Conservation (phyloP, 2,113 vertebrate genomes). For the Prinia subflava region DNA sequence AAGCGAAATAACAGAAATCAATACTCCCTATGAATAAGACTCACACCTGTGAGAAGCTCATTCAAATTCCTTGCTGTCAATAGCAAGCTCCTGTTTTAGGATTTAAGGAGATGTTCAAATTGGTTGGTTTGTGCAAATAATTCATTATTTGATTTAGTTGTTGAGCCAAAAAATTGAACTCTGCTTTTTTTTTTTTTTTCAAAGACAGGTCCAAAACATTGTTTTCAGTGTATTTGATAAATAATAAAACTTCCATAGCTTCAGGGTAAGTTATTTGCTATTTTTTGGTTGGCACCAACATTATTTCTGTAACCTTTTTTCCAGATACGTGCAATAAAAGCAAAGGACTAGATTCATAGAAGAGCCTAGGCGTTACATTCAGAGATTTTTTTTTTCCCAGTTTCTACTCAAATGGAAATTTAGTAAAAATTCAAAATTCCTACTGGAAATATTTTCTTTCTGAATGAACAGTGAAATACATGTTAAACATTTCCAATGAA, state of each 20-base stretch:
- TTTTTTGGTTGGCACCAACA: not conserved
- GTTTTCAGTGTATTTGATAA: not conserved
- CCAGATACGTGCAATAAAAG: not conserved
- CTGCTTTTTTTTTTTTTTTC: not conserved
- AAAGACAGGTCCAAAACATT: not conserved
- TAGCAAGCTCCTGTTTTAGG: not conserved
- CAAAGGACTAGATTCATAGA: not conserved
- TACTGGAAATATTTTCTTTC: not conserved
- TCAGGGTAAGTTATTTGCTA: not conserved
- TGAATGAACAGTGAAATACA: not conserved
- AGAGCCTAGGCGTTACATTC: not conserved
- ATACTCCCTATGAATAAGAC: not conserved
- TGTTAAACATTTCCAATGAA: not conserved
- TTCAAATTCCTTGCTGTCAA: not conserved
- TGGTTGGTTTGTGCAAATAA: not conserved
- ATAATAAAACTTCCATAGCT: not conserved
- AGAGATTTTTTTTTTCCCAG: not conserved
- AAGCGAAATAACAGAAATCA: slow-evolving; percentile 18
- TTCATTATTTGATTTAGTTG: not conserved
- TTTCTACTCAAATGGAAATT: not conserved
- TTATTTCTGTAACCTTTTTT: not conserved
- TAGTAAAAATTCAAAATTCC: not conserved
- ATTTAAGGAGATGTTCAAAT: not conserved
- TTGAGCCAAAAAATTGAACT: slow-evolving; percentile 26
- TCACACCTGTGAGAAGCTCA: not conserved